phyloP scores from a whole-genome alignment of 35 echinoderm and acorn worm genomes.

The Strongylocentrotus purpuratus region DNA sequence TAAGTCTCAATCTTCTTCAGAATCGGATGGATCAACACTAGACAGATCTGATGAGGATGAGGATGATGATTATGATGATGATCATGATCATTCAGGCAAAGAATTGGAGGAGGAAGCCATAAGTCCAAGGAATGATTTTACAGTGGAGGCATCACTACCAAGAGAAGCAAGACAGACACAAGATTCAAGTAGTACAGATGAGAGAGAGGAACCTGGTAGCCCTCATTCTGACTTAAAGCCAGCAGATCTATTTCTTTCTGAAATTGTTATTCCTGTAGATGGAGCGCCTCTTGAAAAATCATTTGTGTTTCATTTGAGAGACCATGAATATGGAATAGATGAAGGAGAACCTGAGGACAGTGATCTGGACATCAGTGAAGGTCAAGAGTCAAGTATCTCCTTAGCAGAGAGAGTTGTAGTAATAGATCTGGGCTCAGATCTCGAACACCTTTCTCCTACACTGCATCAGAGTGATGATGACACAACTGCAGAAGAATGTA shows the following conservation, averaged over 20 bases:
- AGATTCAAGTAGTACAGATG: conserved; percentile 42
- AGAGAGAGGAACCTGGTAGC: background rate
- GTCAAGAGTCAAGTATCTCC: background rate
- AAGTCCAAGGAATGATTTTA: background rate
- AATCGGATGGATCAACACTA: background rate
- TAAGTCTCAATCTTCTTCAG: background rate
- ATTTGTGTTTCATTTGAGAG: background rate
- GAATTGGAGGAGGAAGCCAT: background rate
- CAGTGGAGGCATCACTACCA: background rate
- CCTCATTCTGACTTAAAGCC: background rate
- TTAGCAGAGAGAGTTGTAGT: conserved; percentile 12
- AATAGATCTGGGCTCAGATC: conserved; percentile 24
- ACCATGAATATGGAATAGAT: background rate
- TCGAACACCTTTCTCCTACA: background rate
- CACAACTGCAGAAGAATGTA: conserved; percentile 34
- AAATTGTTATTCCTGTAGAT: conserved; percentile 21
- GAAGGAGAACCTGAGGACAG: background rate
- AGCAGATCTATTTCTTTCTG: conserved; percentile 21
- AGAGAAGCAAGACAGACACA: background rate
- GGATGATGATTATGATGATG: too few relatives aligned
- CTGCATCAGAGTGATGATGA: conserved; percentile 50
- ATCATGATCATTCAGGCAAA: background rate
- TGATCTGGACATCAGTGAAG: background rate
- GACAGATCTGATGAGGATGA: background rate
- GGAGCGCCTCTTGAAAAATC: background rate